Percentiles rank a stretch among this genome's conserved stretches.
Conservation (phyloP, 1,140 invertebrate species). For the Marisa cornuarietis region DNA sequence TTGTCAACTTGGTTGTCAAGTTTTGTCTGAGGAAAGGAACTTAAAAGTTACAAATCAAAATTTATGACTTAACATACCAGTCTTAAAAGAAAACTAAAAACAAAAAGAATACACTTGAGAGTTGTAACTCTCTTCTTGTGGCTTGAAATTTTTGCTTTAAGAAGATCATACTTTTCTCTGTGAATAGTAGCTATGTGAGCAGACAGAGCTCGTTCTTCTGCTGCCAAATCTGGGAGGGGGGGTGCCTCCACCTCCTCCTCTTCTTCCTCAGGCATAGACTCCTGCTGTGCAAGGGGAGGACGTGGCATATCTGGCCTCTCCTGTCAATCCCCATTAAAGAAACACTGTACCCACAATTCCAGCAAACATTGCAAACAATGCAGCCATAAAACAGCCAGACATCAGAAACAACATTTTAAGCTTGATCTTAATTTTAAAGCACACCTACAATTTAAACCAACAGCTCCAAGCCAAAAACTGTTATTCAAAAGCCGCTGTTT, state of each 20-base stretch:
- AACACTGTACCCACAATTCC: not conserved
- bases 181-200: slow-evolving; percentile 63
- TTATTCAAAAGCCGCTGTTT: no score
- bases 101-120: not conserved
- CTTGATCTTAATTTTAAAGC: no score
- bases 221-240: slow-evolving; percentile 41
- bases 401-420: no score
- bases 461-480: no score
- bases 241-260: slow-evolving; percentile 21
- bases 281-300: not conserved
- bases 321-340: slow-evolving; percentile 10
- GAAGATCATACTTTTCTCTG: slow-evolving; percentile 62
- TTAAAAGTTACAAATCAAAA: no score
- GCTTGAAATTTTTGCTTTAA: not conserved
- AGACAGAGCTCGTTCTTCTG: slow-evolving; percentile 61
- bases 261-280: slow-evolving; percentile 18
- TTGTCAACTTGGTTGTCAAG: slow-evolving; percentile 81
- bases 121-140: not conserved
- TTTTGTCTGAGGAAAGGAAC: slow-evolving; percentile 72
- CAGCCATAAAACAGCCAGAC: not conserved
- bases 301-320: not conserved
- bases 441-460: no score
- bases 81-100: not conserved
- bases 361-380: not conserved
- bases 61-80: no score